phyloP scores from a whole-genome alignment of 2,888 invertebrate genomes.

The Pilophorus perplexus region DNA sequence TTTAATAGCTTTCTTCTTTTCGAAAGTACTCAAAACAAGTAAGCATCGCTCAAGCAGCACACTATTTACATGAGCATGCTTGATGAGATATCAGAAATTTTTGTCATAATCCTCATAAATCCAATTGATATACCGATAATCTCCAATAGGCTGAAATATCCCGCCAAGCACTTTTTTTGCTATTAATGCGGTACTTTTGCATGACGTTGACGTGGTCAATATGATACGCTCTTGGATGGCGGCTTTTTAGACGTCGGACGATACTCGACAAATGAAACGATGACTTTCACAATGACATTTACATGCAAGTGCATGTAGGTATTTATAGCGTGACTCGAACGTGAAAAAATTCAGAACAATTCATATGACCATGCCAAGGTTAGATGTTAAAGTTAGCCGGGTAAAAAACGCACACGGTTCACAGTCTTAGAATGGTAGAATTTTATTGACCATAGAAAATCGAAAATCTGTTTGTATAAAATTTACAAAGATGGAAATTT shows the following conservation, averaged over 20 bases:
- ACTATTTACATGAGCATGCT: constrained; percentile 45
- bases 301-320: constrained; percentile 21
- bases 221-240: constrained; percentile 18
- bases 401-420: constrained; percentile 46
- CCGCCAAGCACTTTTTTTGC: constrained; percentile 19
- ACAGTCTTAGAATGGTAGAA: constrained; percentile 48
- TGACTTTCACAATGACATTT: constrained; percentile 12
- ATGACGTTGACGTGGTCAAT: constrained; percentile 31
- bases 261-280: background rate
- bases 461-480: constrained; percentile 44
- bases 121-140: background rate
- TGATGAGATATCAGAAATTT: constrained; percentile 27
- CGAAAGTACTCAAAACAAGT: constrained; percentile 23
- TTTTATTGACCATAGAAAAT: constrained; percentile 48
- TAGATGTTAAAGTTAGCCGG: constrained; percentile 44
- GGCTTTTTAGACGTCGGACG: background rate
- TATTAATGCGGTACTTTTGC: constrained; percentile 35
- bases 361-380: constrained; percentile 46
- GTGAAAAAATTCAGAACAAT: constrained; percentile 1
- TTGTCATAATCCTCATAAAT: background rate
- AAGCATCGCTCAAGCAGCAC: constrained; percentile 44
- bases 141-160: background rate
- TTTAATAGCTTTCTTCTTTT: too few species aligned
- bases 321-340: constrained; percentile 16
- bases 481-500: constrained; percentile 43